These are phyloP conservation scores for Macrobrachium rosenbergii DNA, from an alignment of 1,140 invertebrate genomes.

Conservation along the genomic window DNA sequence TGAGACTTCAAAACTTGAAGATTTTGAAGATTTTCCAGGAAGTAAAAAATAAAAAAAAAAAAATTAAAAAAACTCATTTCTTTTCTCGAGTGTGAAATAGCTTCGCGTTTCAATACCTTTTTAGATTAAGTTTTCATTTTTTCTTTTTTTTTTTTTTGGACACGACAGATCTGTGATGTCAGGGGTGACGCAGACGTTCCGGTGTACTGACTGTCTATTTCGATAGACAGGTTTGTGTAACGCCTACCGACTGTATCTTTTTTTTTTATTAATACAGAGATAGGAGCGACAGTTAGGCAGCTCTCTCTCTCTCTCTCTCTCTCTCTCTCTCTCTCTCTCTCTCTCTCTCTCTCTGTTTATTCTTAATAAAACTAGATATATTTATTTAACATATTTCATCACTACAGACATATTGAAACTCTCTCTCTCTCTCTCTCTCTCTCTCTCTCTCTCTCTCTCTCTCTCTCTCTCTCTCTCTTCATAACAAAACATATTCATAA, in stretches of 20 bases:
- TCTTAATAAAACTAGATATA: too few relatives aligned
- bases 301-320: not conserved
- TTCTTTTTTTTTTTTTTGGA: not conserved
- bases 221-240: too few relatives aligned
- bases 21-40: too few relatives aligned
- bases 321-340: not conserved
- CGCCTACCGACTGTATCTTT: not conserved
- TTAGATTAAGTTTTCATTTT: not conserved
- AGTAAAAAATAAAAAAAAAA: too few relatives aligned
- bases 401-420: not conserved
- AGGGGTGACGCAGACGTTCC: not conserved
- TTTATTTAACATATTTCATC: too few relatives aligned
- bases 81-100: not conserved
- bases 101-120: not conserved
- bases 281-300: too few relatives aligned
- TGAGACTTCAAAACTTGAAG: not conserved
- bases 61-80: too few relatives aligned
- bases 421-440: not conserved
- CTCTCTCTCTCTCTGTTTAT: not conserved
- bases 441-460: conserved; percentile 20
- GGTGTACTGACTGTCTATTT: too few relatives aligned
- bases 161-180: too few relatives aligned
- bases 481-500: too few relatives aligned
- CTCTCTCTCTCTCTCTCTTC: conserved; percentile 15
- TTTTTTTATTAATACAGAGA: too few relatives aligned